phyloP scores from a whole-genome alignment of 1,140 invertebrate genomes.

The Harpegnathos saltator region DNA sequence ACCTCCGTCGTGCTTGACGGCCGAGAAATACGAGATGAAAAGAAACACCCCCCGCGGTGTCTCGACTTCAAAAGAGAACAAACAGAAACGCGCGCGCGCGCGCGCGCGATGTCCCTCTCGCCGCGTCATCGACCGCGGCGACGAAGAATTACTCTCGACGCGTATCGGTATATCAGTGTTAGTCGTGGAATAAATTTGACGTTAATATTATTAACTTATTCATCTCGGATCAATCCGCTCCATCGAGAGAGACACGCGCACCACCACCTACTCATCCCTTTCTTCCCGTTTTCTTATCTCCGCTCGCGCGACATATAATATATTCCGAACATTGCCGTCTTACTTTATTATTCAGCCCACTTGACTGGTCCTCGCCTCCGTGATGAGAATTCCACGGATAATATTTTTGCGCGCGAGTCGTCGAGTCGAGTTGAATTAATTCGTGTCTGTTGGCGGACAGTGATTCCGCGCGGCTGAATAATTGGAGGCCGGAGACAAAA shows the following conservation, averaged over 20 bases:
- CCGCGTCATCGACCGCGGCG: no score
- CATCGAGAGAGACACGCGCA: neutral
- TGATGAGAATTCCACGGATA: slow-evolving; percentile 34
- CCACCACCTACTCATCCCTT: no score
- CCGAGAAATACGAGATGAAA: neutral
- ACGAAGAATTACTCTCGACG: no score
- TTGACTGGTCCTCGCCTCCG: slow-evolving; percentile 36
- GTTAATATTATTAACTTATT: slow-evolving; percentile 6
- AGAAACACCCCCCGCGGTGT: neutral
- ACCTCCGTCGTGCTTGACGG: neutral
- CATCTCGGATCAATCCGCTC: neutral
- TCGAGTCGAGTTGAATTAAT: slow-evolving; percentile 56
- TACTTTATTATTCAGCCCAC: slow-evolving; percentile 46
- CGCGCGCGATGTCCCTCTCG: no score
- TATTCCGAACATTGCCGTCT: slow-evolving; percentile 44
- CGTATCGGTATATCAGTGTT: no score
- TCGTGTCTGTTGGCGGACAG: slow-evolving; percentile 50
- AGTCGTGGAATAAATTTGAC: neutral
- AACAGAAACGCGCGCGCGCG: no score
- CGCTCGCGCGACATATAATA: slow-evolving; percentile 27
- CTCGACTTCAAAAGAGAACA: neutral
- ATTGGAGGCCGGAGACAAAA: slow-evolving; percentile 54
- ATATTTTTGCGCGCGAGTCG: slow-evolving; percentile 50
- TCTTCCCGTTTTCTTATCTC: neutral
- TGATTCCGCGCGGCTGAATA: slow-evolving; percentile 59